Conservation (phyloP, 2,888 invertebrate species). For the Leucophora obtusa region DNA sequence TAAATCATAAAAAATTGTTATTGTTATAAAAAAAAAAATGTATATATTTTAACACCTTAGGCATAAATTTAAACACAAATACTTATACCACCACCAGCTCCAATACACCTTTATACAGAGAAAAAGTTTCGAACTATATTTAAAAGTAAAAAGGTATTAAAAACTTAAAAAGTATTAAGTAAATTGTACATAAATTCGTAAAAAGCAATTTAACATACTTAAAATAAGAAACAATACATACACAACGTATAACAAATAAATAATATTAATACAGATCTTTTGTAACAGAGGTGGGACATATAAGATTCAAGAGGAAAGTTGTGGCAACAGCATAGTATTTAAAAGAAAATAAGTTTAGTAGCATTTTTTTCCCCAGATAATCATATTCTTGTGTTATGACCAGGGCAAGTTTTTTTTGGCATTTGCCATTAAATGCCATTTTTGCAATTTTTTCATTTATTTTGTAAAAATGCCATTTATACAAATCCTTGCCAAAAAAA, state of each 20-base stretch:
- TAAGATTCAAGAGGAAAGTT: no score
- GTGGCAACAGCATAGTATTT: no score
- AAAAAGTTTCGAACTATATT: background rate
- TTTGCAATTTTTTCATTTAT: no score
- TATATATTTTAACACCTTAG: background rate
- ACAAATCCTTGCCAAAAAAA: no score
- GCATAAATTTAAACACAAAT: constrained; percentile 3
- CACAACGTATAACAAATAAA: background rate
- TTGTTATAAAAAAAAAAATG: background rate
- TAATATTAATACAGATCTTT: background rate
- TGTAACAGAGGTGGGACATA: background rate
- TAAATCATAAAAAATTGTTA: constrained; percentile 3
- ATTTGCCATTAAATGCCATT: no score
- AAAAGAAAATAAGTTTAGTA: no score
- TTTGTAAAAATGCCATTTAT: no score
- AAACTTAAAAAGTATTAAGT: background rate
- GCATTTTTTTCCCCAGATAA: no score
- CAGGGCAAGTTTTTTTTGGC: no score
- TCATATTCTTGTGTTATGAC: no score
- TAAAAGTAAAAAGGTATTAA: constrained; percentile 6
- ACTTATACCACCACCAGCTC: background rate
- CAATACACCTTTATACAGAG: background rate
- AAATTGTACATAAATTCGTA: background rate
- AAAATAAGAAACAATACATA: background rate
- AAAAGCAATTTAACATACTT: constrained; percentile 1